These are phyloP conservation scores for Drosophila subquinaria DNA, from an alignment of 2,888 invertebrate genomes.

Conservation along the genomic window DNA sequence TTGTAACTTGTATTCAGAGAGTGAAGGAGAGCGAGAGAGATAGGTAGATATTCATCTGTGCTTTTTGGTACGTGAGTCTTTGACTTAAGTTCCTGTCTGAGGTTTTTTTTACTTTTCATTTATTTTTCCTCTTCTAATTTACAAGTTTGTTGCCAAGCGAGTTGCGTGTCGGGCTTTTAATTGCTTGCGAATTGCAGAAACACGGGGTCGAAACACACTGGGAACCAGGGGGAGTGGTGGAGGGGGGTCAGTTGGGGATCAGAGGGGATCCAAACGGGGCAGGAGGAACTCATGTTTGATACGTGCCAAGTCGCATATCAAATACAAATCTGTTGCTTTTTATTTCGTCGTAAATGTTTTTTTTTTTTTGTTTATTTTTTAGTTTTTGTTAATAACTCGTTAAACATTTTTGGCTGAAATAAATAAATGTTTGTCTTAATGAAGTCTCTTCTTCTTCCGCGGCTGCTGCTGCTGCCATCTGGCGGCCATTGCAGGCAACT, in stretches of 20 bases:
- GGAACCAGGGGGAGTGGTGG: background rate
- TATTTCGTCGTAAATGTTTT: constrained; percentile 49
- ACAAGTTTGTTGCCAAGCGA: constrained; percentile 67
- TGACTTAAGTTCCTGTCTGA: constrained; percentile 61
- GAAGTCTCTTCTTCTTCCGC: constrained; percentile 10
- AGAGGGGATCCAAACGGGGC: constrained; percentile 9
- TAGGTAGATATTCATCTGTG: constrained; percentile 11
- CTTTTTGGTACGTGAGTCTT: constrained; percentile 31
- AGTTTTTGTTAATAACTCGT: constrained; percentile 28
- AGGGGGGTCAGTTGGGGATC: background rate
- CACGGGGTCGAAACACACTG: constrained; percentile 29
- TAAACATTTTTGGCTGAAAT: constrained; percentile 33
- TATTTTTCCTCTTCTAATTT: constrained; percentile 40
- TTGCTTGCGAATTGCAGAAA: constrained; percentile 74
- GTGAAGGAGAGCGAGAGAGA: background rate
- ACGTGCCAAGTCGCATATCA: constrained; percentile 63
- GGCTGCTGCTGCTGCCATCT: constrained; percentile 25
- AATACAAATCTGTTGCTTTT: constrained; percentile 45
- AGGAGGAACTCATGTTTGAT: constrained; percentile 48
- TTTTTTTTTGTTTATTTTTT: background rate
- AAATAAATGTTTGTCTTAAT: constrained; percentile 31
- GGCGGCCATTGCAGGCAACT: background rate
- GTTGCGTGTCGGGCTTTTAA: constrained; percentile 64
- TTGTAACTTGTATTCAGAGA: constrained; percentile 39
- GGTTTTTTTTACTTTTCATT: constrained; percentile 50